A percentile compares a stretch with the other conserved stretches of the same genome.
These are phyloP conservation scores for Hippasteria phrygiana DNA, from an alignment of 53 echinoderm and acorn worm species.

Conservation along the genomic window DNA sequence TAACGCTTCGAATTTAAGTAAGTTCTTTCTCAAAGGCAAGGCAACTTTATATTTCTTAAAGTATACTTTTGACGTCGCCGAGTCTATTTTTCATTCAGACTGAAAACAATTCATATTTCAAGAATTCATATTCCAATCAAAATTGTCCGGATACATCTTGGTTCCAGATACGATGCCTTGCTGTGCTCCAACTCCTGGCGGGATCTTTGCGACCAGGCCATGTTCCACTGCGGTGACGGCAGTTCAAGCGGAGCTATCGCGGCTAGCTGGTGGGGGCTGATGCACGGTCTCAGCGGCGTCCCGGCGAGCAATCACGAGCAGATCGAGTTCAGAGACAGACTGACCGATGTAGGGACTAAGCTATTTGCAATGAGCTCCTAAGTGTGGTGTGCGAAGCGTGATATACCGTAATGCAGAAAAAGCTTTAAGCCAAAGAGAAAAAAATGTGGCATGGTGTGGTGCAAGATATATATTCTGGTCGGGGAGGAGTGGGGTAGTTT, in stretches of 20 bases:
- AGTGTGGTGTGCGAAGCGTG: background rate
- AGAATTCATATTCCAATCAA: background rate
- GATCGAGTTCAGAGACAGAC: conserved; percentile 83
- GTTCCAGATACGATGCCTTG: conserved; percentile 85
- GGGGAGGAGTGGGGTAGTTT: too few species aligned
- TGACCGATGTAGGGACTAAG: conserved; percentile 69
- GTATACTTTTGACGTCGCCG: too few species aligned
- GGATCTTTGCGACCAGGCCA: conserved; percentile 76
- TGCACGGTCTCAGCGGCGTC: conserved; percentile 86
- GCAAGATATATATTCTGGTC: too few species aligned
- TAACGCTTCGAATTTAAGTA: too few species aligned
- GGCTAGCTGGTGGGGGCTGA: conserved; percentile 89
- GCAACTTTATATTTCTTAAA: too few species aligned
- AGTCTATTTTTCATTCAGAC: too few species aligned
- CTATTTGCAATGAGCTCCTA: conserved; percentile 77
- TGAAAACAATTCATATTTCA: too few species aligned
- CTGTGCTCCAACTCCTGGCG: conserved; percentile 77
- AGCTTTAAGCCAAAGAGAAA: too few species aligned
- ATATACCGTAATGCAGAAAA: too few species aligned
- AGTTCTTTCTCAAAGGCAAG: too few species aligned
- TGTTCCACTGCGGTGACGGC: conserved; percentile 89
- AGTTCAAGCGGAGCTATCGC: conserved; percentile 84
- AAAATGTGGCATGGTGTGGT: too few species aligned
- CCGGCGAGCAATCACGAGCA: conserved; percentile 67
- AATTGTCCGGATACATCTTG: background rate